Evolutionary conservation across 2,113 vertebrate species (phyloP), one percentile per base, ranked within the genome.

Genomic region (Dipodomys merriami): DNA sequence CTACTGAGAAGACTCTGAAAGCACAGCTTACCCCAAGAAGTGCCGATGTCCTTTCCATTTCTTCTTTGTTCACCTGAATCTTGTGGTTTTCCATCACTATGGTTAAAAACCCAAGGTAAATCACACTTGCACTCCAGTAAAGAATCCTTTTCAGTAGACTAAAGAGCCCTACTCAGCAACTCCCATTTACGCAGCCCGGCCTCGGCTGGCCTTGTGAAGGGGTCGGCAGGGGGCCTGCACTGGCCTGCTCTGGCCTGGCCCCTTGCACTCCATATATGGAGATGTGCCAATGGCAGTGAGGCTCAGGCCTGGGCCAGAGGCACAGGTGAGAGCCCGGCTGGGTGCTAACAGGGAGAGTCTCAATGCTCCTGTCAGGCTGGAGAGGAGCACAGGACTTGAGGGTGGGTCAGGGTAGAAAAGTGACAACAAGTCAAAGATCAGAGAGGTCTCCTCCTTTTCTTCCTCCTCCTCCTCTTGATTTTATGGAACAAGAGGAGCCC

Each of bases 71-170:
- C 97, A 99, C 98, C 6, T 97, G 97, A 88, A 99, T 98, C 96
- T 72, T 95, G 77, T 98, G 98, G 77, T 97, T 99, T 97, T 99
- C 99, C 99, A 99, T 99, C 83, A 98, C 99, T 99, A 95, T 71
- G 97, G 97, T 91, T 44, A 93, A 74, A 97, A 97, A 93, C 87
- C 62, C 30, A 96, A 13, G 82, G 74, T 39, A 83, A 78, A 44
- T 3, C 6, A 19, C n/a, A 10, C 60, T 12, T 53, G 3, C 4
- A 44, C 8, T 27, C 10, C 13, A 39, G 79, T 53, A 86, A 23
- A 2, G 44, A 83, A 23, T 57, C 25, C 19, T 30, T 53, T 57
- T 83, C 7, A 18, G 10, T 35, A 83, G 12, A 29, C 13, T 20
- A 15, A 22, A 44, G 39, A 18, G 6, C 20, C 69, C 18, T 11